A percentile compares a stretch with the other conserved stretches of the same genome.
Conservation (phyloP, 2,888 invertebrate genomes). For the Papilio gigon region DNA sequence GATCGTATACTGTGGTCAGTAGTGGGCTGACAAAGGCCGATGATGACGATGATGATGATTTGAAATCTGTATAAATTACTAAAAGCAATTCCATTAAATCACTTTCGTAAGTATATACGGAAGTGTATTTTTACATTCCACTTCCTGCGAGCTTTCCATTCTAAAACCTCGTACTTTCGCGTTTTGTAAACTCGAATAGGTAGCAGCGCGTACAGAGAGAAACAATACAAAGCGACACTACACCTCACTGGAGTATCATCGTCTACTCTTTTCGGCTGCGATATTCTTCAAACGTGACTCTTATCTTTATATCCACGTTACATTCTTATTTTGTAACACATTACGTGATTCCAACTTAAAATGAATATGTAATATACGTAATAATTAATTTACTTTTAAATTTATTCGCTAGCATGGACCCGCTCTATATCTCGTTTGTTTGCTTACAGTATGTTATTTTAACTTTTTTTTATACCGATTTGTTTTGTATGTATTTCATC, state of each 20-base stretch:
- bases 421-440: too few species aligned
- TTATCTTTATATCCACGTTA: constrained; percentile 79
- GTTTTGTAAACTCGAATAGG: constrained; percentile 39
- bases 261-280: constrained; percentile 71
- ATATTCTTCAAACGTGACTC: constrained; percentile 74
- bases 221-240: constrained; percentile 41
- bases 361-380: neutral
- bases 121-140: constrained; percentile 40
- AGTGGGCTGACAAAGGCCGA: too few species aligned
- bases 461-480: too few species aligned
- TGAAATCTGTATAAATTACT: neutral
- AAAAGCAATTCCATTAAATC: constrained; percentile 14
- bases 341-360: constrained; percentile 50
- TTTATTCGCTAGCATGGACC: too few species aligned
- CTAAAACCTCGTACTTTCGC: constrained; percentile 38
- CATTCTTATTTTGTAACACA: constrained; percentile 78
- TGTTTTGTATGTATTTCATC: too few species aligned
- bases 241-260: constrained; percentile 60
- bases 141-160: constrained; percentile 34
- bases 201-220: constrained; percentile 31
- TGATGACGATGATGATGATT: too few species aligned
- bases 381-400: too few species aligned
- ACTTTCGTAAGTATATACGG: constrained; percentile 6
- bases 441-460: too few species aligned
- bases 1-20: too few species aligned